Evolutionary conservation across 2,113 vertebrate genomes (phyloP), one percentile per base, ranked within the genome.

Genomic region (Gobiocypris rarus): DNA sequence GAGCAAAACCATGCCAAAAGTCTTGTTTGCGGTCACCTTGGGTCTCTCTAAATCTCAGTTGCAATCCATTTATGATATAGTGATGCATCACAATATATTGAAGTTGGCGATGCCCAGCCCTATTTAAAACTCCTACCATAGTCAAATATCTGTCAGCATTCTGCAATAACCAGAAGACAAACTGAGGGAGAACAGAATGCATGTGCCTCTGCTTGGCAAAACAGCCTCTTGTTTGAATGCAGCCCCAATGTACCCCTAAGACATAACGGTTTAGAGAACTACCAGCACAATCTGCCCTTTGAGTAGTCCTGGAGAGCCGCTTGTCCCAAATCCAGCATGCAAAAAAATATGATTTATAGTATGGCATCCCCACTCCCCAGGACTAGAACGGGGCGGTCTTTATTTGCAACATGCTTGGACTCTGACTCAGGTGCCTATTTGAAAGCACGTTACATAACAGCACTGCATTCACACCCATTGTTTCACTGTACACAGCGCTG

Each of bases 181-280:
- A 43, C 24, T 24, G 63, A 73, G 28, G 54, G 56, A 80, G 31
- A 80, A n/a, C 28, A 82, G 50, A 75, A 43, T 87, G 88, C 88
- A 89, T 89, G 88, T 82, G 86, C 69, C 77, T 84, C 67, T 82
- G 86, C 86, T 84, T 84, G 86, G 56, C 82, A 84, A 82, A 48
- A 48, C 52, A 83, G 84, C 76, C 73, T 82, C 71, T 45, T 82
- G 58, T 83, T 83, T 85, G 87, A 88, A 88, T 88, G 88, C 81
- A 82, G 86, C 88, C 86, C 79, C 81, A 54, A 61, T 54, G 69
- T 70, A 61, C 43, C 84, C 84, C 77, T 63, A 69, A 82, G 61
- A 76, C n/a, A 48, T 26, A 59, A 41, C 5, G 9, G 41, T 41
- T 48, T 48, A n/a, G 48, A 76, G 65, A 86, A 34, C 77, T 59